Conservation (phyloP, 2,113 vertebrate species). For the Daubentonia madagascariensis region DNA sequence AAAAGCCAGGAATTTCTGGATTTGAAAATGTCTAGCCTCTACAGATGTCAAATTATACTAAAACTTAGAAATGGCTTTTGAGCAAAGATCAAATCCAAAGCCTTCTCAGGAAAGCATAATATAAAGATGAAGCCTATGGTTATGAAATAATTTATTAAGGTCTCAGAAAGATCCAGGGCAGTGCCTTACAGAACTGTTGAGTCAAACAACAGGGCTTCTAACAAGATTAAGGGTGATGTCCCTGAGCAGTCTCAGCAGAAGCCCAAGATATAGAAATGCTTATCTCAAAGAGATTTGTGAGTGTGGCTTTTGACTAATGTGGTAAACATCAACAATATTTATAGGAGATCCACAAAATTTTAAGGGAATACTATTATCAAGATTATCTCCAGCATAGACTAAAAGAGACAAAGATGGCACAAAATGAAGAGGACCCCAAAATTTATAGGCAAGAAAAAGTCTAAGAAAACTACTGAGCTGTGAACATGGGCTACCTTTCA, state of each 20-base stretch:
- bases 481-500: not conserved
- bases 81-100: not conserved
- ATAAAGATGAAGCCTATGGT: not conserved
- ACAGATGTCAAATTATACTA: not conserved
- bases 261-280: not conserved
- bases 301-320: not conserved
- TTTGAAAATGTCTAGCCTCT: not conserved
- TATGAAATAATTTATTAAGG: not conserved
- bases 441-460: not conserved
- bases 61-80: not conserved
- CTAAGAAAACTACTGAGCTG: not conserved
- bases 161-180: not conserved
- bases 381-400: not conserved
- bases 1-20: not conserved
- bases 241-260: not conserved
- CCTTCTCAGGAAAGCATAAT: not conserved
- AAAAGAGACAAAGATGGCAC: not conserved
- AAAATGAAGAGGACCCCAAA: not conserved
- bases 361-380: not conserved
- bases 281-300: not conserved
- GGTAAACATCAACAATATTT: not conserved
- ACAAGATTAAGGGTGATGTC: not conserved
- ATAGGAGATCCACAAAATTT: not conserved
- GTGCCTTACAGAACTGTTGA: not conserved
- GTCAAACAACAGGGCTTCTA: not conserved